A percentile compares a stretch with the other conserved stretches of the same genome.
Evolutionary conservation across 1,140 invertebrate species (phyloP).

Genomic region (Meloidogyne hapla): DNA sequence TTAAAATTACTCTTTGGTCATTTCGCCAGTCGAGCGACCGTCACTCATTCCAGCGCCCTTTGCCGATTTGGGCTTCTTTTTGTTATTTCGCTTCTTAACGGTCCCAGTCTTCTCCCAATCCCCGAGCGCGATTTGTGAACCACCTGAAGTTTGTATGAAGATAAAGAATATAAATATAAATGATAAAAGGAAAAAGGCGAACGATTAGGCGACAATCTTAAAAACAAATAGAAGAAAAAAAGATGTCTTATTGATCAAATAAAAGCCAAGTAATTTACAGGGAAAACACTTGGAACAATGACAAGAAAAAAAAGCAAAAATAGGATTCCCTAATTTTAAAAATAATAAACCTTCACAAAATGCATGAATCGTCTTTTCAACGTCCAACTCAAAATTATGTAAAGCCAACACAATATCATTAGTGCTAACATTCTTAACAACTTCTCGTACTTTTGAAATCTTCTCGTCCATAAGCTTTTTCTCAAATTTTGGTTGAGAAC

Average conservation of each 20-base stretch:
- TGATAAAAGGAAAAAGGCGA: neutral
- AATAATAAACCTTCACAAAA: slow-evolving; percentile 41
- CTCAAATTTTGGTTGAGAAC: slow-evolving; percentile 40
- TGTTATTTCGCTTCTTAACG: slow-evolving; percentile 47
- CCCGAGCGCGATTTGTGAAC: slow-evolving; percentile 48
- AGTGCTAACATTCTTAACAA: slow-evolving; percentile 51
- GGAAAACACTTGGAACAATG: neutral
- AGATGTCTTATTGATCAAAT: too few species aligned
- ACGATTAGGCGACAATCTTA: too few species aligned
- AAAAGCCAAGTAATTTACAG: neutral
- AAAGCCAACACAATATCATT: slow-evolving; percentile 63
- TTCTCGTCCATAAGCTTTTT: slow-evolving; percentile 59
- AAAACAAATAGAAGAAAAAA: too few species aligned
- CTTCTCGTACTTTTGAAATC: slow-evolving; percentile 56
- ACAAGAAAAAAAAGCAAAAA: neutral
- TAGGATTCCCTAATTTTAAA: slow-evolving; percentile 4
- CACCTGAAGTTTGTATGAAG: slow-evolving; percentile 31
- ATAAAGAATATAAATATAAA: neutral
- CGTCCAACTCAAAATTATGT: slow-evolving; percentile 62
- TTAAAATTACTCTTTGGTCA: neutral
- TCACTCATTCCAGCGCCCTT: neutral
- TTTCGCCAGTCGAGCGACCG: neutral
- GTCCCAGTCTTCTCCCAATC: slow-evolving; percentile 48
- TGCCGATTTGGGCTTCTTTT: slow-evolving; percentile 46
- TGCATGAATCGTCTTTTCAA: slow-evolving; percentile 57